Percentiles rank a stretch among this genome's conserved stretches.
phyloP scores from a whole-genome alignment of 2,888 invertebrate genomes.

The Torymus texanus region DNA sequence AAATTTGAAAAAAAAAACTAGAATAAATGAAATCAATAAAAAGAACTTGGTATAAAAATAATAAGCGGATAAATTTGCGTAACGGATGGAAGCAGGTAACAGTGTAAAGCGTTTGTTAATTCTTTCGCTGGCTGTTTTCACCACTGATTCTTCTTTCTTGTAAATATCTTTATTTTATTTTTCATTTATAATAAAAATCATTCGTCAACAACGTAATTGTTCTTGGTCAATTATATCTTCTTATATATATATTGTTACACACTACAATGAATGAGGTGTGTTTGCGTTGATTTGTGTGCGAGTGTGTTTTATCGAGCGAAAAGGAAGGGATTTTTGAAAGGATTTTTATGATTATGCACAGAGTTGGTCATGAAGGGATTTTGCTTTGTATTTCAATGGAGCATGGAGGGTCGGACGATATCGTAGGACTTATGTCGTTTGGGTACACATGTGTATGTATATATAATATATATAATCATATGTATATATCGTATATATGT shows the following conservation, averaged over 20 bases:
- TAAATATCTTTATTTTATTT: constrained; percentile 76
- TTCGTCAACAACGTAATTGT: constrained; percentile 76
- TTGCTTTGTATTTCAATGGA: constrained; percentile 54
- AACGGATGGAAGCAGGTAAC: constrained; percentile 45
- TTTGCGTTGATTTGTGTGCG: constrained; percentile 54
- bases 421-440: constrained; percentile 69
- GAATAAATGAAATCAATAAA: constrained; percentile 13
- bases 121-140: constrained; percentile 43
- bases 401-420: constrained; percentile 61
- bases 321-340: constrained; percentile 47
- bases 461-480: constrained; percentile 61
- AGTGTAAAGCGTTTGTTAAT: constrained; percentile 44
- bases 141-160: constrained; percentile 66
- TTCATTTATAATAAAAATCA: constrained; percentile 76
- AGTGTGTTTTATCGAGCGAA: constrained; percentile 50
- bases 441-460: constrained; percentile 64
- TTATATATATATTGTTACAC: constrained; percentile 63
- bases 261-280: constrained; percentile 66
- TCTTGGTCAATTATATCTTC: constrained; percentile 74
- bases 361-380: constrained; percentile 70
- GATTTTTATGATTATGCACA: constrained; percentile 74
- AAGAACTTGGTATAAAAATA: constrained; percentile 18
- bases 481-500: constrained; percentile 73
- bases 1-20: not conserved
- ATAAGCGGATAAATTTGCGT: constrained; percentile 26